Conservation (phyloP, 2,113 vertebrate species). For the Recurvirostra avosetta region DNA sequence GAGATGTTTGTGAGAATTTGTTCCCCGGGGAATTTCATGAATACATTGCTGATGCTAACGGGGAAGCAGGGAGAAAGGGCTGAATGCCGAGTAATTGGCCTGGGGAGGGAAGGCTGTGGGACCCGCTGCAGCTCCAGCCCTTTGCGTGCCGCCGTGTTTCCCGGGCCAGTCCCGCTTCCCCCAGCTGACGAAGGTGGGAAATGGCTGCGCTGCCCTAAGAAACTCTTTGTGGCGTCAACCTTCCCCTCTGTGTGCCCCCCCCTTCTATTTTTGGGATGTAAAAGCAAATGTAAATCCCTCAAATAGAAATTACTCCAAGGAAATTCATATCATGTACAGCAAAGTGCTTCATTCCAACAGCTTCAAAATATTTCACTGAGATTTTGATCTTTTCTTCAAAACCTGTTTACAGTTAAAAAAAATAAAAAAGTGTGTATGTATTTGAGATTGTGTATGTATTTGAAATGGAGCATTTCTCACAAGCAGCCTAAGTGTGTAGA, state of each 20-base stretch:
- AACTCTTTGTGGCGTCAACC: not conserved
- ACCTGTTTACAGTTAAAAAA: slow-evolving; percentile 28
- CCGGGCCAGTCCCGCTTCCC: accelerated
- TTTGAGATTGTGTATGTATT: not conserved
- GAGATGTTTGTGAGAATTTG: not conserved
- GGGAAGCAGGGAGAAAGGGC: not conserved
- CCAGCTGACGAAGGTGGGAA: accelerated
- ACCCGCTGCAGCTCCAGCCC: not conserved
- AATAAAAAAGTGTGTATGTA: not conserved
- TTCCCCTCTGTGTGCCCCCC: no score
- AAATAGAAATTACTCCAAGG: not conserved
- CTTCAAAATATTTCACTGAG: slow-evolving; percentile 34
- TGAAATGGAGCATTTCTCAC: not conserved
- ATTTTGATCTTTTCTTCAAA: slow-evolving; percentile 63
- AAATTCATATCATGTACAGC: not conserved
- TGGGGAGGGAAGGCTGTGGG: not conserved
- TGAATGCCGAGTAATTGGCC: accelerated
- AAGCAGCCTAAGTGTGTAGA: not conserved
- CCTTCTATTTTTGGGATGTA: not conserved
- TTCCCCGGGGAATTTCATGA: accelerated
- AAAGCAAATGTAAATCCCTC: slow-evolving; percentile 1
- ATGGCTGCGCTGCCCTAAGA: not conserved
- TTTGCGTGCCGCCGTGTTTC: accelerated
- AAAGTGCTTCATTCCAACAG: not conserved
- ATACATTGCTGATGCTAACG: accelerated